phyloP scores from a whole-genome alignment of 1,140 invertebrate species.

The Gyrodactylus bullatarudis region DNA sequence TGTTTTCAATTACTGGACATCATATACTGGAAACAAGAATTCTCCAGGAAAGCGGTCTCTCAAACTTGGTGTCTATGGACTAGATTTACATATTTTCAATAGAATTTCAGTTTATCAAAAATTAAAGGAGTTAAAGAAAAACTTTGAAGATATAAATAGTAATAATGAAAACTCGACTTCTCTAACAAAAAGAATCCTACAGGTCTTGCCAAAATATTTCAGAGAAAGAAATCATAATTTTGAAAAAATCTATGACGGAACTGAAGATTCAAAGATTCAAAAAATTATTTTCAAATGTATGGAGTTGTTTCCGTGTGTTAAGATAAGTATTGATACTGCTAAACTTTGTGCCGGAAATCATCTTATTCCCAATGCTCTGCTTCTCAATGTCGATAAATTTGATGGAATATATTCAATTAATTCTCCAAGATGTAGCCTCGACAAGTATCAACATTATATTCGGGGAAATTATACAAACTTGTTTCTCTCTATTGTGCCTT shows the following conservation, averaged over 20 bases:
- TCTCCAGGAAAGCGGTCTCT: background rate
- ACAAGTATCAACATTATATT: background rate
- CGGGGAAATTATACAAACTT: background rate
- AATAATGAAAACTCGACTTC: background rate
- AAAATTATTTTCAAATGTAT: background rate
- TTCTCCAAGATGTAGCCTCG: background rate
- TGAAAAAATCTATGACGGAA: background rate
- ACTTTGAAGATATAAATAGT: background rate
- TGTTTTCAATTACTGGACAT: background rate
- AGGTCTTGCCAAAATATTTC: background rate
- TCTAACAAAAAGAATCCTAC: background rate
- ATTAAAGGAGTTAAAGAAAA: background rate
- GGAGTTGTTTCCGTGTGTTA: background rate
- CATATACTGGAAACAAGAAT: background rate
- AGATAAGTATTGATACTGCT: background rate
- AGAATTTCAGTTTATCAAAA: background rate
- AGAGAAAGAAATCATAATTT: background rate
- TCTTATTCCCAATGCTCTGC: background rate
- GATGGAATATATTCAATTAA: background rate
- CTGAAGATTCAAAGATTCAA: background rate
- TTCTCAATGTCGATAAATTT: background rate
- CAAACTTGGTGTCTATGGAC: background rate
- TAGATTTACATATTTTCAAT: background rate
- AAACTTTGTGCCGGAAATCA: background rate
- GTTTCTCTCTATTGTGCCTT: background rate